Percentiles rank a stretch among this genome's conserved stretches.
These are phyloP conservation scores for Brotula barbata DNA, from an alignment of 2,797 vertebrate genomes.

Conservation along the genomic window DNA sequence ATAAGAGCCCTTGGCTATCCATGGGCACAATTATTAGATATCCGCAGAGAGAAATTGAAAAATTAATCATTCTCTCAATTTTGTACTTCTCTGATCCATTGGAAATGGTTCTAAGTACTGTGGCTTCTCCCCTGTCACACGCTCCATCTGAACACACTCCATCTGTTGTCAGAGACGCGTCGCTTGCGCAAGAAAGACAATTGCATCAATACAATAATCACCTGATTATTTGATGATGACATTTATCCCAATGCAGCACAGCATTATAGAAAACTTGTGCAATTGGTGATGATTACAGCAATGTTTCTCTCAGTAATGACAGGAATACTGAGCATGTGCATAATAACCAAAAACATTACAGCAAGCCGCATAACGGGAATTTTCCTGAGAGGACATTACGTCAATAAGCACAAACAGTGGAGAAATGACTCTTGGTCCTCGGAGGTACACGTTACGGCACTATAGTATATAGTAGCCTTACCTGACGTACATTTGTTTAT, in stretches of 20 bases:
- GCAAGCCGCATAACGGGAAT: conserved; percentile 29
- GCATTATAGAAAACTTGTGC: conserved; percentile 47
- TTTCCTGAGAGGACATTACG: conserved; percentile 40
- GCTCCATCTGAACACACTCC: conserved; percentile 55
- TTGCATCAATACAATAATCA: conserved; percentile 68
- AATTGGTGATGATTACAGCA: conserved; percentile 42
- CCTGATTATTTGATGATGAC: conserved; percentile 69
- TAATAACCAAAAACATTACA: conserved; percentile 45
- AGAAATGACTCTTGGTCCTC: conserved; percentile 44
- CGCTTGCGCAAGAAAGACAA: conserved; percentile 59
- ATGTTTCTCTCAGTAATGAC: conserved; percentile 33
- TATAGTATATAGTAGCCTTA: conserved; percentile 31
- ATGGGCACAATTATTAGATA: conserved; percentile 96
- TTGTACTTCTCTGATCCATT: conserved; percentile 85
- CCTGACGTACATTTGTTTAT: conserved; percentile 30
- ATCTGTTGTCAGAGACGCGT: conserved; percentile 47
- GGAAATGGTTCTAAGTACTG: conserved; percentile 80
- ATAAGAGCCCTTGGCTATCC: conserved; percentile 91
- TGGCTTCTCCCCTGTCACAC: conserved; percentile 58
- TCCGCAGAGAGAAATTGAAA: conserved; percentile 97
- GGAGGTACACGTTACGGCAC: conserved; percentile 31
- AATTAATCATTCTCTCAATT: conserved; percentile 95
- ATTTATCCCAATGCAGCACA: conserved; percentile 39
- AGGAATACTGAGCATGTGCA: conserved; percentile 32
- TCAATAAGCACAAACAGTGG: conserved; percentile 52